Evolutionary conservation across 1,140 invertebrate genomes (phyloP).

Genomic region (Atopsyche davidsoni): DNA sequence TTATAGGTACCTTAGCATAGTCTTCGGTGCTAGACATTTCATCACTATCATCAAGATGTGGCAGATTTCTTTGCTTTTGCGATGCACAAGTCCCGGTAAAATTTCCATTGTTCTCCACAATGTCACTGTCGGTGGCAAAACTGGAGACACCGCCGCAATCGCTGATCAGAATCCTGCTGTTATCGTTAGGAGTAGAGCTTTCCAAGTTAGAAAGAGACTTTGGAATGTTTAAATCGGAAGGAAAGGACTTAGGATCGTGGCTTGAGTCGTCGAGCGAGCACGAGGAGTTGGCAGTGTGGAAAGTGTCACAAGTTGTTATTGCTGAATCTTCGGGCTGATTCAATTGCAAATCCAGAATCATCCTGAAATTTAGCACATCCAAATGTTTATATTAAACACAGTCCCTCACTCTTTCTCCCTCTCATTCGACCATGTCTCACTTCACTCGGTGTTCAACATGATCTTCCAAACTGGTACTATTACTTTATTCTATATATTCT

Average conservation of each 20-base stretch:
- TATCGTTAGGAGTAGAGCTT: slow-evolving; percentile 28
- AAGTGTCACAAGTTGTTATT: slow-evolving; percentile 59
- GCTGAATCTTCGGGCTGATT: slow-evolving; percentile 33
- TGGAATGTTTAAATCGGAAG: slow-evolving; percentile 17
- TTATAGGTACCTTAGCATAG: slow-evolving; percentile 39
- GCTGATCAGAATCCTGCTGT: slow-evolving; percentile 31
- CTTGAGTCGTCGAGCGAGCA: slow-evolving; percentile 34
- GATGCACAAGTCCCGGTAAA: not conserved
- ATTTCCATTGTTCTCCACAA: slow-evolving; percentile 27
- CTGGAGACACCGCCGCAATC: slow-evolving; percentile 35
- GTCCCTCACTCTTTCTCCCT: too few relatives aligned
- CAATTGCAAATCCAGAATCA: slow-evolving; percentile 37
- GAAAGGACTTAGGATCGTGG: slow-evolving; percentile 32
- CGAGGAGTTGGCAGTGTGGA: slow-evolving; percentile 62
- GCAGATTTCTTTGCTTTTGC: slow-evolving; percentile 15
- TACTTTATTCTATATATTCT: too few relatives aligned
- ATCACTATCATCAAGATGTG: slow-evolving; percentile 39
- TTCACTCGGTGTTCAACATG: too few relatives aligned
- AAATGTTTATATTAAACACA: too few relatives aligned
- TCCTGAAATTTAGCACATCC: slow-evolving; percentile 34
- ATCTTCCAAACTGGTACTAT: too few relatives aligned
- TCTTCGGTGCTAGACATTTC: slow-evolving; percentile 47
- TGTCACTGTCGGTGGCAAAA: slow-evolving; percentile 30
- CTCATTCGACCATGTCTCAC: too few relatives aligned
- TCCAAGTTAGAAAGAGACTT: slow-evolving; percentile 33